A percentile compares a stretch with the other conserved stretches of the same genome.
These are phyloP conservation scores for Rotaria magnacalcarata DNA, from an alignment of 2,888 invertebrate genomes.

Conservation along the genomic window DNA sequence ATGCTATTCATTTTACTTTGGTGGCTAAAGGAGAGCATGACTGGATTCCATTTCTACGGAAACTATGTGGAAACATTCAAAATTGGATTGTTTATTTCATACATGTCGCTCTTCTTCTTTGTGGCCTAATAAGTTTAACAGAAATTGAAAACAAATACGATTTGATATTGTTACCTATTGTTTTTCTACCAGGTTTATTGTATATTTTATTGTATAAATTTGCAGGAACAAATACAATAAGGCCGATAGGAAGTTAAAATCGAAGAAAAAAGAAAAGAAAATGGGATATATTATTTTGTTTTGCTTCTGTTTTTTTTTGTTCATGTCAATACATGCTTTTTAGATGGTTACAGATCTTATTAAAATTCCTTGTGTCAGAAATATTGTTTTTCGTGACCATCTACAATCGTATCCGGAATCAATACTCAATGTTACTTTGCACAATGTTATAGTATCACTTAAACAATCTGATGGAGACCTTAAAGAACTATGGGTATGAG, in stretches of 20 bases:
- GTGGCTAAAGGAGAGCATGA: neutral
- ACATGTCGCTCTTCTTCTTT: neutral
- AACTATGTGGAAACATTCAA: constrained; percentile 6
- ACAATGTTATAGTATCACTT: neutral
- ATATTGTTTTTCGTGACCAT: constrained; percentile 28
- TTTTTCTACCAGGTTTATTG: constrained; percentile 20
- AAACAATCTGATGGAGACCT: neutral
- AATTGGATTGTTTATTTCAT: constrained; percentile 19
- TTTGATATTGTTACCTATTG: neutral
- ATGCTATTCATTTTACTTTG: constrained; percentile 9
- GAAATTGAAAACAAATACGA: neutral
- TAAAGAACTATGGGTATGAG: constrained; percentile 18
- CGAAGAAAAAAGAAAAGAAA: neutral
- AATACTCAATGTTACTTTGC: constrained; percentile 2
- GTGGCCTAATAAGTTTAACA: constrained; percentile 28
- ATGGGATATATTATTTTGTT: neutral
- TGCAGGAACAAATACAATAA: neutral
- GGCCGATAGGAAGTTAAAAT: neutral
- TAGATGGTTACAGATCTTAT: constrained; percentile 23
- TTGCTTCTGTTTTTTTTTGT: neutral
- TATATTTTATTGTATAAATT: constrained; percentile 34
- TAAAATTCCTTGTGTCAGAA: constrained; percentile 23
- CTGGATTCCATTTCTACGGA: neutral
- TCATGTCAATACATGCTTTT: neutral
- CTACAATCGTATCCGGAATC: neutral